Conservation (phyloP, 2,797 vertebrate genomes). For the Megalops cyprinoides region DNA sequence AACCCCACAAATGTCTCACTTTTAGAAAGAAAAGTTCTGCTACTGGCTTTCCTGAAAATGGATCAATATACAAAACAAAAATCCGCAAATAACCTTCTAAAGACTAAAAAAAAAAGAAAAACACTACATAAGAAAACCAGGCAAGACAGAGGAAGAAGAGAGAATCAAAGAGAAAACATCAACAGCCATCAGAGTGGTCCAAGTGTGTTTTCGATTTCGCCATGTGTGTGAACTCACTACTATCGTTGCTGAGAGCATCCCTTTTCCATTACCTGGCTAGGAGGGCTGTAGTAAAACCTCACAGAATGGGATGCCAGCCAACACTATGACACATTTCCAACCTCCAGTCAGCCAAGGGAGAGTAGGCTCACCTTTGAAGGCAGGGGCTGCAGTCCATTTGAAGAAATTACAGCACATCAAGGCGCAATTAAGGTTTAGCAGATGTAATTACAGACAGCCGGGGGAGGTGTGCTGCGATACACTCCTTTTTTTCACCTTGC, state of each 20-base stretch:
- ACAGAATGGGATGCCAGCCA: neutral
- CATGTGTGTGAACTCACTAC: neutral
- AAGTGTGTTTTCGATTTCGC: neutral
- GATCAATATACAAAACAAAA: neutral
- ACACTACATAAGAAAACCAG: neutral
- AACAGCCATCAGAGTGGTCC: neutral
- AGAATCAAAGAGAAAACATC: too few species aligned
- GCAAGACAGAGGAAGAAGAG: neutral
- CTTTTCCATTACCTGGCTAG: neutral
- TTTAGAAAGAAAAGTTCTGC: neutral
- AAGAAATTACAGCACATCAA: neutral
- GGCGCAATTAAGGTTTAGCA: neutral
- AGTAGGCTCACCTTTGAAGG: too few species aligned
- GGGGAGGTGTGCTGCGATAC: neutral
- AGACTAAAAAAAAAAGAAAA: neutral
- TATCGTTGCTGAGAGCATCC: neutral
- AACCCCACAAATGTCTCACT: neutral
- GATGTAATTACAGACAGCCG: conserved; percentile 13
- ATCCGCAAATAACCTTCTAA: neutral
- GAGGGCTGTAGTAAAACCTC: neutral
- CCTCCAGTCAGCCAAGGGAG: neutral
- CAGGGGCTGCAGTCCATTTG: neutral
- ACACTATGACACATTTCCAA: neutral
- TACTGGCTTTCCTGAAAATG: neutral
- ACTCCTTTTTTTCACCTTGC: too few species aligned